Evolutionary conservation across 53 echinoderm and acorn worm species (phyloP).

Genomic region (Mesocentrotus franciscanus): DNA sequence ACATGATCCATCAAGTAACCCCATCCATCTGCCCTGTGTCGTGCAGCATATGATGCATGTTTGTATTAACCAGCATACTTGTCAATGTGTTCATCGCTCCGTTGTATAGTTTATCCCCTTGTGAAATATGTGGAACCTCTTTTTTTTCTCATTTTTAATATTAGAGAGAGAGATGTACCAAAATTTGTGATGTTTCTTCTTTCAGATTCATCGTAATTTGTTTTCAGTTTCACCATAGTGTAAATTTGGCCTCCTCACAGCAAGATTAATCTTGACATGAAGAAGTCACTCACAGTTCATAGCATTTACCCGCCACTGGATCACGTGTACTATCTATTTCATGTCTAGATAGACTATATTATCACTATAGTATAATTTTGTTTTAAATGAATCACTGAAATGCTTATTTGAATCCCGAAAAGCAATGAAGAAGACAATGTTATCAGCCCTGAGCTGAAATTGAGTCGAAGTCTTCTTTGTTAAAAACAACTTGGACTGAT

Average conservation of each 20-base stretch:
- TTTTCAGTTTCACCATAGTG: neutral
- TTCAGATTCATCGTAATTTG: neutral
- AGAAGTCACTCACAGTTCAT: neutral
- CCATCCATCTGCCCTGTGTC: neutral
- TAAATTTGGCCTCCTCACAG: neutral
- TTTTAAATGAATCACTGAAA: no score
- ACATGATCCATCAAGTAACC: neutral
- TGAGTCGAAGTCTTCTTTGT: no score
- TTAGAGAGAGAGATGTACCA: neutral
- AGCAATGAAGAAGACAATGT: no score
- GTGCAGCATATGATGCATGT: neutral
- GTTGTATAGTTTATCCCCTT: neutral
- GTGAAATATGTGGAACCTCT: neutral
- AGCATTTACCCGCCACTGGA: neutral
- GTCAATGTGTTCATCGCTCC: no score
- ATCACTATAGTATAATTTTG: no score
- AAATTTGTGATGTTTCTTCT: neutral
- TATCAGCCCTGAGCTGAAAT: no score
- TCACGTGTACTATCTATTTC: neutral
- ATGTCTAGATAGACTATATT: neutral
- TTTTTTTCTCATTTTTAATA: neutral
- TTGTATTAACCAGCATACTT: neutral
- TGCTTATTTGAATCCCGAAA: no score
- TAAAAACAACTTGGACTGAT: no score
- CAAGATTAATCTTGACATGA: neutral